Conservation (phyloP, 2,888 invertebrate genomes). For the Peribatodes rhomboidaria region DNA sequence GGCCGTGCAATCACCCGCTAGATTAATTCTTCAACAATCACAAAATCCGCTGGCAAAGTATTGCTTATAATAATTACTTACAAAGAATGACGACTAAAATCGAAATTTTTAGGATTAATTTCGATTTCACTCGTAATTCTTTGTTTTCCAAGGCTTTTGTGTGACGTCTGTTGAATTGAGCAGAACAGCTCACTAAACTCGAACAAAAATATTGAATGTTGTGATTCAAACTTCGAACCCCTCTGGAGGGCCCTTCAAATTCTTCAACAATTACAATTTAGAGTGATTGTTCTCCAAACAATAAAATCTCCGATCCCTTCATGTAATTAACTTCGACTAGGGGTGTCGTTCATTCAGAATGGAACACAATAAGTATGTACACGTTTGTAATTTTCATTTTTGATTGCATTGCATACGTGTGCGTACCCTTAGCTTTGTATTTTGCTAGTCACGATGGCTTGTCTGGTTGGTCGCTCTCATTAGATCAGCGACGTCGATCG, state of each 20-base stretch:
- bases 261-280: constrained; percentile 38
- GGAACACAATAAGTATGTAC: constrained; percentile 60
- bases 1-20: too few relatives aligned
- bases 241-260: constrained; percentile 33
- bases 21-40: too few relatives aligned
- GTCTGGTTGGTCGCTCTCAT: background rate
- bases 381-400: constrained; percentile 67
- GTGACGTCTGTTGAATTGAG: too few relatives aligned
- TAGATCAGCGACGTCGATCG: background rate
- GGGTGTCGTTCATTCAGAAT: constrained; percentile 61
- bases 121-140: too few relatives aligned
- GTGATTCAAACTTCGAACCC: constrained; percentile 14
- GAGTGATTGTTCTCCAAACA: constrained; percentile 46
- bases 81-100: too few relatives aligned
- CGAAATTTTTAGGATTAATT: too few relatives aligned
- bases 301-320: constrained; percentile 54
- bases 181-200: background rate
- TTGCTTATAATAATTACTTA: too few relatives aligned
- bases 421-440: constrained; percentile 45
- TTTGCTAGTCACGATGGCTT: constrained; percentile 26
- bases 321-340: constrained; percentile 59
- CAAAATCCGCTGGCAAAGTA: too few relatives aligned
- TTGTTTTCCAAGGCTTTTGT: too few relatives aligned
- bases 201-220: background rate
- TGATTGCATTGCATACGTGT: constrained; percentile 58